Conservation (phyloP, 2,888 invertebrate species). For the Parasteatoda lunata region DNA sequence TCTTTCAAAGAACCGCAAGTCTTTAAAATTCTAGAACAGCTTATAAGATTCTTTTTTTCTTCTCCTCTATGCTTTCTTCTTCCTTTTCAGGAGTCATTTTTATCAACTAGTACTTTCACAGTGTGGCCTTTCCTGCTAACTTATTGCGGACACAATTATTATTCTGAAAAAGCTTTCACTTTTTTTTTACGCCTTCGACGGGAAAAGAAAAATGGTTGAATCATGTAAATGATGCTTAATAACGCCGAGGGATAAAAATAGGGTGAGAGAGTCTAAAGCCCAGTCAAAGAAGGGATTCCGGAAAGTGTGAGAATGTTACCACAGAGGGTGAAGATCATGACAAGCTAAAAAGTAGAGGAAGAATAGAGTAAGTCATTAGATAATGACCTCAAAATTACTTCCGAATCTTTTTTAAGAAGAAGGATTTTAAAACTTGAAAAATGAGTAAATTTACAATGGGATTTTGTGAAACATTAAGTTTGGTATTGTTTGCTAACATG, state of each 20-base stretch:
- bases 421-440: no score
- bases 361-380: background rate
- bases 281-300: background rate
- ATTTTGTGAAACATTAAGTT: no score
- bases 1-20: slow-evolving; percentile 12
- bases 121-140: slow-evolving; percentile 8
- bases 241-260: slow-evolving; percentile 4
- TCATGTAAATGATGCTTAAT: slow-evolving; percentile 63
- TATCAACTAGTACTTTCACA: slow-evolving; percentile 32
- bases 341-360: background rate
- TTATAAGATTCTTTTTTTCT: background rate
- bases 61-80: slow-evolving; percentile 4
- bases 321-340: background rate
- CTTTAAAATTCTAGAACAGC: slow-evolving; percentile 29
- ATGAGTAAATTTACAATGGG: no score
- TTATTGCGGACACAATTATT: slow-evolving; percentile 46
- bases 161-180: slow-evolving; percentile 39
- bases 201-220: slow-evolving; percentile 37
- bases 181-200: background rate
- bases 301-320: background rate
- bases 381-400: background rate
- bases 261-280: slow-evolving; percentile 3
- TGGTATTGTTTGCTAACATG: no score
- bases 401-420: no score
- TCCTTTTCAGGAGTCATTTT: slow-evolving; percentile 13